These are phyloP conservation scores for Phoxinus phoxinus DNA, from an alignment of 2,113 vertebrate species.

Conservation along the genomic window DNA sequence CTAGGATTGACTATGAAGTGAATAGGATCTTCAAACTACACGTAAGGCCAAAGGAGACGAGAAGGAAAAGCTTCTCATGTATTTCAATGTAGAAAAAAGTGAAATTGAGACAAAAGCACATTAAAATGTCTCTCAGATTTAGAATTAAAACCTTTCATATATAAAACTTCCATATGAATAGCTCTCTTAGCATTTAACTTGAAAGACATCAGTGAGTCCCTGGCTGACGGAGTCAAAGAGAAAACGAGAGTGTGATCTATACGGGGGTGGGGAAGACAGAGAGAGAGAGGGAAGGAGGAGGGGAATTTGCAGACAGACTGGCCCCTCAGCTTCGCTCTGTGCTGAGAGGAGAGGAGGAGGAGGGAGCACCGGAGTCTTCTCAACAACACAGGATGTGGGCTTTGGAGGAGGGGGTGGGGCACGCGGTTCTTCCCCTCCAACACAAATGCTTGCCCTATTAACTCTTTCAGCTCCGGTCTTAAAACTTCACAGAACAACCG, in stretches of 20 bases:
- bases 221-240: constrained; percentile 44
- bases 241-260: constrained; percentile 45
- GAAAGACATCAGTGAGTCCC: constrained; percentile 12
- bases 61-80: neutral
- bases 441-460: constrained; percentile 66
- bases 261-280: constrained; percentile 63
- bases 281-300: constrained; percentile 53
- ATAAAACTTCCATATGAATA: neutral
- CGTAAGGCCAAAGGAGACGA: neutral
- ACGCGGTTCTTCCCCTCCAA: constrained; percentile 48
- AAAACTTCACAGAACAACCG: constrained; percentile 6
- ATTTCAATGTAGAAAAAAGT: neutral
- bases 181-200: neutral
- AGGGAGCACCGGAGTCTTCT: constrained; percentile 73
- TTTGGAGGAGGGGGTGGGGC: constrained; percentile 74
- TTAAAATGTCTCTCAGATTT: neutral
- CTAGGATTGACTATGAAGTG: neutral
- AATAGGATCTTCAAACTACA: neutral
- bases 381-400: constrained; percentile 82
- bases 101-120: neutral
- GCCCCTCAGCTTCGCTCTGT: constrained; percentile 71
- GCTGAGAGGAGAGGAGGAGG: constrained; percentile 55
- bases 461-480: constrained; percentile 67
- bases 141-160: neutral
- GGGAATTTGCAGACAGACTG: constrained; percentile 74